Conservation (phyloP, 2,888 invertebrate genomes). For the Dione vanillae region DNA sequence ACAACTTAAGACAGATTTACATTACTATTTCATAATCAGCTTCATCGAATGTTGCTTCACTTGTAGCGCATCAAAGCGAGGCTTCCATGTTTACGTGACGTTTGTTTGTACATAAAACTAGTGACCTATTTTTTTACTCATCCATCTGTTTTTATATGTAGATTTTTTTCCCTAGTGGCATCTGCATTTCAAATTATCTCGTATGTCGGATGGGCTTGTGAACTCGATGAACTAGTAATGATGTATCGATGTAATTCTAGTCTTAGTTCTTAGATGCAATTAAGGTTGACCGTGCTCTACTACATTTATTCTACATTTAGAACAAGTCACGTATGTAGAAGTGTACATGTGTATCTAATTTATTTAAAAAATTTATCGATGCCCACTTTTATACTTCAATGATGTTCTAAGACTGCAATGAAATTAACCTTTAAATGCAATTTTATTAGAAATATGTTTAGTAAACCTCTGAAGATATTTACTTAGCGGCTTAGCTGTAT, state of each 20-base stretch:
- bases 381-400: too few species aligned
- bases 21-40: slow-evolving; percentile 26
- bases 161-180: slow-evolving; percentile 46
- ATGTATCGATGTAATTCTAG: slow-evolving; percentile 44
- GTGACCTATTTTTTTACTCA: slow-evolving; percentile 50
- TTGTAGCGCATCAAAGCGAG: slow-evolving; percentile 55
- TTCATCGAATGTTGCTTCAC: slow-evolving; percentile 54
- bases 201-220: slow-evolving; percentile 38
- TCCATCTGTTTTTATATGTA: slow-evolving; percentile 47
- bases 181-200: slow-evolving; percentile 48
- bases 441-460: too few species aligned
- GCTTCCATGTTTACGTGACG: slow-evolving; percentile 44
- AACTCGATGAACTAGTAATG: slow-evolving; percentile 45
- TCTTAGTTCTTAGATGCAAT: slow-evolving; percentile 39
- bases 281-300: slow-evolving; percentile 26
- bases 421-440: too few species aligned
- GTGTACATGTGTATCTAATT: too few species aligned
- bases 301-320: slow-evolving; percentile 11
- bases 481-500: too few species aligned
- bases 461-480: too few species aligned
- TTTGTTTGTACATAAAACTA: slow-evolving; percentile 44
- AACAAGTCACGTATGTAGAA: neutral
- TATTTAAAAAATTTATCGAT: neutral
- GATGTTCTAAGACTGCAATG: too few species aligned
- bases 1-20: slow-evolving; percentile 27